Percentiles rank a stretch among this genome's conserved stretches.
Evolutionary conservation across 1,140 invertebrate genomes (phyloP).

Genomic region (Drosophila carrolli): DNA sequence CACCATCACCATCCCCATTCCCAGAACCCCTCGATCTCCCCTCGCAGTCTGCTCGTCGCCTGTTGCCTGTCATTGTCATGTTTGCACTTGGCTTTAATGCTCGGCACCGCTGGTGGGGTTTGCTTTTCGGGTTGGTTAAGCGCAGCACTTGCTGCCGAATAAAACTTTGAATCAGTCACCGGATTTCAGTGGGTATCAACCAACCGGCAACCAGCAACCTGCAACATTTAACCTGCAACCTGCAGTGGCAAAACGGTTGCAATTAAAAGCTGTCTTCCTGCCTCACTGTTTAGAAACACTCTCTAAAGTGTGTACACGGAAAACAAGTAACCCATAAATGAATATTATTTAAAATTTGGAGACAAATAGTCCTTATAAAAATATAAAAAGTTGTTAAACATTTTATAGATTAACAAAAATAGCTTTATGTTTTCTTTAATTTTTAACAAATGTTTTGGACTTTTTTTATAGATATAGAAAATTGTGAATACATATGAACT

Average conservation of each 20-base stretch:
- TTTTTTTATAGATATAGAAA: too few species aligned
- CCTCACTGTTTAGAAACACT: slow-evolving; percentile 4
- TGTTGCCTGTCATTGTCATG: slow-evolving; percentile 60
- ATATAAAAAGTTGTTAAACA: too few species aligned
- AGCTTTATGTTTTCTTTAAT: too few species aligned
- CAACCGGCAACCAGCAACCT: slow-evolving; percentile 1
- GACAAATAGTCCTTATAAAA: too few species aligned
- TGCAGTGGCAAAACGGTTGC: slow-evolving; percentile 39
- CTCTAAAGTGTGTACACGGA: slow-evolving; percentile 1
- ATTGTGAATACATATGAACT: too few species aligned
- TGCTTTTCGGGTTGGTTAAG: slow-evolving; percentile 21
- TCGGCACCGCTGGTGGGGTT: slow-evolving; percentile 27
- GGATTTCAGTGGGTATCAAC: slow-evolving; percentile 9
- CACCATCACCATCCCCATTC: too few species aligned
- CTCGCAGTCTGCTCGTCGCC: slow-evolving; percentile 14
- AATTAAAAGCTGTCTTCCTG: slow-evolving; percentile 50
- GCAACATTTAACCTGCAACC: slow-evolving; percentile 12
- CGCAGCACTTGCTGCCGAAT: slow-evolving; percentile 29
- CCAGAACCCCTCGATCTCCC: background rate
- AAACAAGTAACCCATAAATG: background rate
- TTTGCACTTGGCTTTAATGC: slow-evolving; percentile 61
- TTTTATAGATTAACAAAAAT: too few species aligned
- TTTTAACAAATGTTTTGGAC: too few species aligned
- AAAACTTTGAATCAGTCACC: slow-evolving; percentile 39
- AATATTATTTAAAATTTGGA: background rate